phyloP scores from a whole-genome alignment of 2,113 vertebrate genomes.

The Eretmochelys imbricata region DNA sequence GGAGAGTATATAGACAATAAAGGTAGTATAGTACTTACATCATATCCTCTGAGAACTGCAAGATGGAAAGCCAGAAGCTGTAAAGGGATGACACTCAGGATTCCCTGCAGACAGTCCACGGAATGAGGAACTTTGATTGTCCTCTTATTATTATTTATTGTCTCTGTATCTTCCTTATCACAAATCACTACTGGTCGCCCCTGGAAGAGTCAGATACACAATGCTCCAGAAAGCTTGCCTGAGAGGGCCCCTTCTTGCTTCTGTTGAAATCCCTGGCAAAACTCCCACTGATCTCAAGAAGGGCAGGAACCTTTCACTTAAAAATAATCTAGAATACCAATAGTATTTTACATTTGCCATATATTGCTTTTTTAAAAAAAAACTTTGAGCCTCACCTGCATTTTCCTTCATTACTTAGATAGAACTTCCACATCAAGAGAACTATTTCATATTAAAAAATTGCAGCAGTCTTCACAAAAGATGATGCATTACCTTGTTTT shows the following conservation, averaged over 20 bases:
- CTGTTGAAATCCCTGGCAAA: accelerated
- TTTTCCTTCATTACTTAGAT: neutral
- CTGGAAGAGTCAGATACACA: constrained; percentile 67
- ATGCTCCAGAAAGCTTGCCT: neutral
- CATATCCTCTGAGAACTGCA: constrained; percentile 93
- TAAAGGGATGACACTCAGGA: constrained; percentile 96
- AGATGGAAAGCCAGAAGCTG: constrained; percentile 98
- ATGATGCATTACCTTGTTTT: neutral
- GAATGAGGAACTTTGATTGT: constrained; percentile 96
- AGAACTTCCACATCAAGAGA: neutral
- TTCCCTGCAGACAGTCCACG: constrained; percentile 96
- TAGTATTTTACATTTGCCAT: neutral
- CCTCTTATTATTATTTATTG: constrained; percentile 91
- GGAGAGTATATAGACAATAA: accelerated
- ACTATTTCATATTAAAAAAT: neutral
- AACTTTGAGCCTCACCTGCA: neutral
- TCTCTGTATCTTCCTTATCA: constrained; percentile 95
- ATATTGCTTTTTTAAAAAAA: neutral
- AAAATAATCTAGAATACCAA: neutral
- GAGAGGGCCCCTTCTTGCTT: neutral
- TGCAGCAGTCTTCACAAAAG: neutral
- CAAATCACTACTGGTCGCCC: constrained; percentile 96
- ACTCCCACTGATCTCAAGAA: neutral
- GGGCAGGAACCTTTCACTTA: neutral
- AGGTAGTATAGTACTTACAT: constrained; percentile 81